Conservation (phyloP, 2,113 vertebrate species). For the Ia io region DNA sequence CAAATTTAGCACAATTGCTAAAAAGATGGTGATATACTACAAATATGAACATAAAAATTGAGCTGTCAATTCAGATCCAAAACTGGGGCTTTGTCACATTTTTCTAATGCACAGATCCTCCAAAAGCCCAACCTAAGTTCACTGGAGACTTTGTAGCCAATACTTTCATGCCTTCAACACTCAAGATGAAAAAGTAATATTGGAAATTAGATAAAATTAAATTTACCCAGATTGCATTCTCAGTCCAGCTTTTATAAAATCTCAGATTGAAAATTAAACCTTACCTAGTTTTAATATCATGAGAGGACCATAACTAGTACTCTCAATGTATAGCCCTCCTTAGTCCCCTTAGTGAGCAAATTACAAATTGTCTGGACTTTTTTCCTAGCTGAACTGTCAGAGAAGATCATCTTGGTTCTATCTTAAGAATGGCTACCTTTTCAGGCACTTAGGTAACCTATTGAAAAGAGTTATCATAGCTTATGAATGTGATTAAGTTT, state of each 20-base stretch:
- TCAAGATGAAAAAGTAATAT: not conserved
- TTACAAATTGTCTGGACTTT: not conserved
- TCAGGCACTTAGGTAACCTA: slow-evolving; percentile 19
- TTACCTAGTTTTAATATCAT: slow-evolving; percentile 30
- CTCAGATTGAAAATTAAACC: not conserved
- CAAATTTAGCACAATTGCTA: not conserved
- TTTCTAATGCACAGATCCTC: not conserved
- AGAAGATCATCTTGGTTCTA: slow-evolving; percentile 30
- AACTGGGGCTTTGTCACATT: not conserved
- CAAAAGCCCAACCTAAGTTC: not conserved
- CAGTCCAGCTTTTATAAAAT: slow-evolving; percentile 4
- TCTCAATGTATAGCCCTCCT: not conserved
- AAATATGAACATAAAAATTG: not conserved
- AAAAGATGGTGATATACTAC: not conserved
- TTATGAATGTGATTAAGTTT: slow-evolving; percentile 46
- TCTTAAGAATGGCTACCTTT: slow-evolving; percentile 16
- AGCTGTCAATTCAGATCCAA: not conserved
- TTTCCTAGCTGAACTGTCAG: not conserved
- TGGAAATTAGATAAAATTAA: slow-evolving; percentile 43
- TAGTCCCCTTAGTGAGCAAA: not conserved
- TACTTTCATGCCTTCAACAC: not conserved
- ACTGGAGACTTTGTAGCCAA: not conserved
- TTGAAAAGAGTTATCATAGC: not conserved
- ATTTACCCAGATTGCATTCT: not conserved
- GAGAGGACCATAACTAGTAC: not conserved